phyloP scores from a whole-genome alignment of 1,140 invertebrate genomes.

The Dendroctonus valens region DNA sequence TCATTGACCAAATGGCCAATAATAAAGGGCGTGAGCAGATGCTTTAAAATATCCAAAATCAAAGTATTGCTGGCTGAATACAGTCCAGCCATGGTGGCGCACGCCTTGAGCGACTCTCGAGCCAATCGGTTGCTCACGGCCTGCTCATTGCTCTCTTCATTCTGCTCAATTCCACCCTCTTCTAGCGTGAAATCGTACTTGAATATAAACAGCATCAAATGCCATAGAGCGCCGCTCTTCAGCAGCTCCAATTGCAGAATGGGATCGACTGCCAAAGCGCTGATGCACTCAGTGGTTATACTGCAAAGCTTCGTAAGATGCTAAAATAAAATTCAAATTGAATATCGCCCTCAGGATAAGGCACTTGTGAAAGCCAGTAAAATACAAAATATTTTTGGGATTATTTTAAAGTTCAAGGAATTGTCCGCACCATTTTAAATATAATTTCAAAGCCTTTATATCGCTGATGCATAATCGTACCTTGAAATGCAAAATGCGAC shows the following conservation, averaged over 20 bases:
- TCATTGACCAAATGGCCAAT: constrained; percentile 70
- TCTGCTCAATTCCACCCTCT: constrained; percentile 89
- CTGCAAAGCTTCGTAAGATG: constrained; percentile 77
- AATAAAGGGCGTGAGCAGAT: constrained; percentile 89
- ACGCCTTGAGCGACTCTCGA: constrained; percentile 80
- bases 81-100: constrained; percentile 77
- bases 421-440: too few species aligned
- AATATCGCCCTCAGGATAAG: not conserved
- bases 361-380: not conserved
- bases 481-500: constrained; percentile 86
- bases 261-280: constrained; percentile 76
- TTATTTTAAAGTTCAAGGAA: too few species aligned
- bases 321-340: constrained; percentile 51
- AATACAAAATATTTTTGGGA: not conserved
- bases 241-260: constrained; percentile 87
- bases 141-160: constrained; percentile 78
- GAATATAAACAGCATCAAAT: constrained; percentile 87
- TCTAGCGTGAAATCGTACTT: constrained; percentile 97
- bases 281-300: constrained; percentile 82
- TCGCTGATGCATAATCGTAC: constrained; percentile 51
- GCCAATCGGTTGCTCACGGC: constrained; percentile 91
- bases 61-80: constrained; percentile 65
- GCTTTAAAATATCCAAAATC: constrained; percentile 68
- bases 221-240: constrained; percentile 91
- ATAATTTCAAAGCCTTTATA: too few species aligned